Percentiles rank a stretch among this genome's conserved stretches.
These are phyloP conservation scores for Drosophila neotestacea DNA, from an alignment of 2,888 invertebrate genomes.

Conservation along the genomic window DNA sequence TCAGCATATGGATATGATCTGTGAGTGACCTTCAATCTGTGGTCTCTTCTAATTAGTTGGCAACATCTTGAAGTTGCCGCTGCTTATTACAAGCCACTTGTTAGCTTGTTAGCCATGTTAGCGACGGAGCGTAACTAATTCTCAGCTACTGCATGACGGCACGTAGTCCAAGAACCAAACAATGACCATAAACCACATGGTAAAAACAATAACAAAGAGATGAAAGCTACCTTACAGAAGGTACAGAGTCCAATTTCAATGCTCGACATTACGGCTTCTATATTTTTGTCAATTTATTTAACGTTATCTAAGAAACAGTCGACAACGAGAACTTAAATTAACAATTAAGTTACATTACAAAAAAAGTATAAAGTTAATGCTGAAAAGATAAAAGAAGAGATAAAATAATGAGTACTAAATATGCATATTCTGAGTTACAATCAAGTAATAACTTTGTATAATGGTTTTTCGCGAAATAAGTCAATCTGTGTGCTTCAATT, in stretches of 20 bases:
- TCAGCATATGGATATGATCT: background rate
- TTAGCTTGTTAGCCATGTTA: conserved; percentile 43
- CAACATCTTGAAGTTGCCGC: conserved; percentile 23
- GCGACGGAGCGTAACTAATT: conserved; percentile 52
- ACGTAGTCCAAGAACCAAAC: conserved; percentile 41
- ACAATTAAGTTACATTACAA: too few species aligned
- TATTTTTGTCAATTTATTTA: too few species aligned
- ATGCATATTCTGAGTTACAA: too few species aligned
- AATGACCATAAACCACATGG: conserved; percentile 7
- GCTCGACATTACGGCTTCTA: too few species aligned
- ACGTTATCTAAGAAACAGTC: too few species aligned
- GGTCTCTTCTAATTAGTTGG: conserved; percentile 42
- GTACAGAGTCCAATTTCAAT: background rate
- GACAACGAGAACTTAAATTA: too few species aligned
- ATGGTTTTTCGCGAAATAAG: too few species aligned
- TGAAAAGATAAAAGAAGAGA: too few species aligned
- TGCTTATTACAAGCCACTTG: conserved; percentile 48
- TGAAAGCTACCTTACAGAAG: background rate
- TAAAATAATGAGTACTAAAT: too few species aligned
- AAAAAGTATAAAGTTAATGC: too few species aligned
- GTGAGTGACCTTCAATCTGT: conserved; percentile 27
- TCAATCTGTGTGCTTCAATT: too few species aligned
- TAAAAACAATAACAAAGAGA: background rate
- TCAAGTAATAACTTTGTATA: too few species aligned
- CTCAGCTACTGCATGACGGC: conserved; percentile 70